These are phyloP conservation scores for Ophion slaviceki DNA, from an alignment of 2,888 invertebrate genomes.

Conservation along the genomic window DNA sequence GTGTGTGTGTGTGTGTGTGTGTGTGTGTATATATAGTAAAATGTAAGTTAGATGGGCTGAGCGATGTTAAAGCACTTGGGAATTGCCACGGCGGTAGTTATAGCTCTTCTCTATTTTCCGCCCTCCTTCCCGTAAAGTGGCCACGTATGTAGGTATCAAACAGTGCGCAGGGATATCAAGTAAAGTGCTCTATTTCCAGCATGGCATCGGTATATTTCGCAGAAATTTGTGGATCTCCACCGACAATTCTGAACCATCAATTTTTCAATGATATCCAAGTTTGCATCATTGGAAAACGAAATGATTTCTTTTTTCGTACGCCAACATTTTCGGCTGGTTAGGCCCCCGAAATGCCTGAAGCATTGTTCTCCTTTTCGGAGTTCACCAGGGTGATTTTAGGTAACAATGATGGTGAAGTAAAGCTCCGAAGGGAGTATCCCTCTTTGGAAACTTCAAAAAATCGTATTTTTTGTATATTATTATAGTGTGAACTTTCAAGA, in stretches of 20 bases:
- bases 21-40: conserved; percentile 39
- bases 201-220: conserved; percentile 27
- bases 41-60: conserved; percentile 61
- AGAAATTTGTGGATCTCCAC: conserved; percentile 7
- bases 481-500: too few species aligned
- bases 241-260: neutral
- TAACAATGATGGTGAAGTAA: neutral
- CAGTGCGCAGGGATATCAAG: conserved; percentile 47
- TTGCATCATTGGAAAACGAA: neutral
- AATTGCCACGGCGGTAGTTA: conserved; percentile 60
- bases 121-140: conserved; percentile 36
- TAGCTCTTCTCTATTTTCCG: conserved; percentile 50
- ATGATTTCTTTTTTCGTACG: neutral
- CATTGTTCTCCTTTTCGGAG: neutral
- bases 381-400: neutral
- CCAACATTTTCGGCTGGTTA: neutral
- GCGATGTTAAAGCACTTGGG: conserved; percentile 59
- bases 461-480: too few species aligned
- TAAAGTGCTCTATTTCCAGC: conserved; percentile 61
- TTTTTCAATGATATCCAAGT: neutral
- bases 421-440: neutral
- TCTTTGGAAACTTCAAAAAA: too few species aligned
- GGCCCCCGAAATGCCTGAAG: neutral
- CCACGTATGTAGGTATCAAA: neutral
- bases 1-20: too few species aligned